Percentiles rank a stretch among this genome's conserved stretches.
Evolutionary conservation across 2,888 invertebrate species (phyloP).

Genomic region (Dasypolia templi): DNA sequence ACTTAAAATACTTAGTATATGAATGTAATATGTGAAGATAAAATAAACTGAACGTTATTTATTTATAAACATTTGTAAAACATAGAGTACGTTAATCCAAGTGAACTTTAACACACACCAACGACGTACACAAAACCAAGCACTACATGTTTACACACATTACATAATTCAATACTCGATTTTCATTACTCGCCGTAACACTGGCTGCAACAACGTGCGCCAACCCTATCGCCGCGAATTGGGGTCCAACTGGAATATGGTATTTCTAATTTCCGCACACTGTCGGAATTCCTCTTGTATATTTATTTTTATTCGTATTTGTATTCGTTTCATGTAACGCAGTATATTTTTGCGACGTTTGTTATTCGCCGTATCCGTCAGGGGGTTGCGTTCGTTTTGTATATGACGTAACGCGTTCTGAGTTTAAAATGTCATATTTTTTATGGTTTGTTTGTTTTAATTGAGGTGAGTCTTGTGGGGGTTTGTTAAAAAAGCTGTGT

Average conservation of each 20-base stretch:
- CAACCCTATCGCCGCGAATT: conserved; percentile 73
- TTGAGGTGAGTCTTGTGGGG: not conserved
- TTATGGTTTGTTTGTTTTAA: conserved; percentile 31
- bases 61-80: not conserved
- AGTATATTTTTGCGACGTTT: conserved; percentile 84
- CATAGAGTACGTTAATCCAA: not conserved
- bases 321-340: conserved; percentile 88
- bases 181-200: conserved; percentile 50
- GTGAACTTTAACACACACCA: not conserved
- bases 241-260: conserved; percentile 82
- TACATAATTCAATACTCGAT: conserved; percentile 55
- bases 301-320: conserved; percentile 89
- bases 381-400: conserved; percentile 67
- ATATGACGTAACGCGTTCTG: conserved; percentile 37
- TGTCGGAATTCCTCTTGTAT: conserved; percentile 81
- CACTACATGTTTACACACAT: conserved; percentile 19
- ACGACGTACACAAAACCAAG: not conserved
- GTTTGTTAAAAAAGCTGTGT: not conserved
- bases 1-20: no score
- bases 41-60: no score
- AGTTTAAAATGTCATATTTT: conserved; percentile 4
- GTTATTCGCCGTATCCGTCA: conserved; percentile 73
- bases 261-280: conserved; percentile 85
- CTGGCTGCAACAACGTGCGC: conserved; percentile 25
- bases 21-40: not conserved